A percentile compares a stretch with the other conserved stretches of the same genome.
These are phyloP conservation scores for Coelopa frigida DNA, from an alignment of 1,140 invertebrate genomes.

Conservation along the genomic window DNA sequence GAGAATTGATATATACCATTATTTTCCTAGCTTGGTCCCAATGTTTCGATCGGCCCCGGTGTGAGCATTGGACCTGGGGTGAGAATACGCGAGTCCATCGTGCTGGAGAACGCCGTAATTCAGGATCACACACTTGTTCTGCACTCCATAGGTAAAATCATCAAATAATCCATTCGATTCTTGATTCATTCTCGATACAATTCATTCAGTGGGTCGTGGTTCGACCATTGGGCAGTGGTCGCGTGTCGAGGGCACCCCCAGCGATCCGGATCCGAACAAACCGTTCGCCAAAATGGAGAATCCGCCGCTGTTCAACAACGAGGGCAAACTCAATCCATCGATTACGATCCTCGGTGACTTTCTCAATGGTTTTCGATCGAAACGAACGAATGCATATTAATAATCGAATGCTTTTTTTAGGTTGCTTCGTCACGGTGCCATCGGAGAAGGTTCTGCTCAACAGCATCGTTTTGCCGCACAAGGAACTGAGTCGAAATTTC, in stretches of 20 bases:
- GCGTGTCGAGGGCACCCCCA: conserved; percentile 81
- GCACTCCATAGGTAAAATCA: conserved; percentile 73
- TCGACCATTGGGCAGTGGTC: conserved; percentile 85
- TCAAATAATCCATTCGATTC: conserved; percentile 3
- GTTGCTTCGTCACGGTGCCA: conserved; percentile 85
- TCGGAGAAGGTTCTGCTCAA: conserved; percentile 92
- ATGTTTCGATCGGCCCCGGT: conserved; percentile 89
- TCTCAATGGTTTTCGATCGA: no score
- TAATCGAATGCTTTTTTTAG: conserved; percentile 56
- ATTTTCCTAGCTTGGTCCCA: conserved; percentile 80
- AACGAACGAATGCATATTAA: no score
- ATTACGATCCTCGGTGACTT: conserved; percentile 92
- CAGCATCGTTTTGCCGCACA: conserved; percentile 96
- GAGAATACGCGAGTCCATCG: conserved; percentile 87
- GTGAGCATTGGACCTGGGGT: conserved; percentile 82
- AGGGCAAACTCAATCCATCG: conserved; percentile 93
- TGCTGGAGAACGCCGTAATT: conserved; percentile 81
- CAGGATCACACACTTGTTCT: conserved; percentile 86
- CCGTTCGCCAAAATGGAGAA: conserved; percentile 99
- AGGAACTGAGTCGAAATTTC: conserved; percentile 88
- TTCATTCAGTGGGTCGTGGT: conserved; percentile 62
- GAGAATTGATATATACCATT: neutral
- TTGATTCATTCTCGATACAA: neutral
- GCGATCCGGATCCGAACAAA: conserved; percentile 97
- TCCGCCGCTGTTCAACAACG: conserved; percentile 82